Evolutionary conservation across 2,113 vertebrate species (phyloP).

Genomic region (Helogale parvula): DNA sequence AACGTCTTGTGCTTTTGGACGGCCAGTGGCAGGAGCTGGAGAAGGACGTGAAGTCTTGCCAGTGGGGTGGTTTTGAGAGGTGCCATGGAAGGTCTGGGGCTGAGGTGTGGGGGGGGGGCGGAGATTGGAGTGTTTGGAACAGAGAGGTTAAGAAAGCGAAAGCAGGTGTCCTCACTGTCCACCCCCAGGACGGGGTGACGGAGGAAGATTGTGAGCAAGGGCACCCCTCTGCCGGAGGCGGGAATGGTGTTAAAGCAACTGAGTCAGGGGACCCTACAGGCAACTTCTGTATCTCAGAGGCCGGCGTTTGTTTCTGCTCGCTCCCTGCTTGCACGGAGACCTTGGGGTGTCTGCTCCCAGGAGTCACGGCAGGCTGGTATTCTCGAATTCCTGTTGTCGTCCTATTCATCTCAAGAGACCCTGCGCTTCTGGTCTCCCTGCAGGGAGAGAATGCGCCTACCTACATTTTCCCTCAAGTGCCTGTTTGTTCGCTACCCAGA

Average conservation of each 20-base stretch:
- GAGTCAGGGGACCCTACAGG: too few relatives aligned
- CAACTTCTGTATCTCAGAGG: neutral
- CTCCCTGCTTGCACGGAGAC: neutral
- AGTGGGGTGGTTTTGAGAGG: neutral
- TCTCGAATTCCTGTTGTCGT: neutral
- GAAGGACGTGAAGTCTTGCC: neutral
- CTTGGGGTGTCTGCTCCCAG: neutral
- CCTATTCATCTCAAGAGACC: neutral
- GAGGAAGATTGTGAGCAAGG: neutral
- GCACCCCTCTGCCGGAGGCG: rapidly evolving
- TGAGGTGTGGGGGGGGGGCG: neutral
- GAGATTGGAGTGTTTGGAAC: neutral
- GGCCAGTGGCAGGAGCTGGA: neutral
- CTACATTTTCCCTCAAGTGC: neutral
- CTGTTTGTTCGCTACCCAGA: neutral
- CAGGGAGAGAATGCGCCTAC: neutral
- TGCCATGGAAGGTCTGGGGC: neutral
- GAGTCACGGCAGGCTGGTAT: neutral
- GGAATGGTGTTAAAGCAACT: too few relatives aligned
- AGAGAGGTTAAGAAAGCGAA: neutral
- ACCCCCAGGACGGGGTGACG: neutral
- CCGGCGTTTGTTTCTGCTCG: neutral
- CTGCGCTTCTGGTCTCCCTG: neutral
- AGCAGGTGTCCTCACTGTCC: neutral
- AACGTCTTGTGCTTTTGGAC: neutral